Conservation (phyloP, 1,140 invertebrate genomes). For the Pentalonia nigronervosa region DNA sequence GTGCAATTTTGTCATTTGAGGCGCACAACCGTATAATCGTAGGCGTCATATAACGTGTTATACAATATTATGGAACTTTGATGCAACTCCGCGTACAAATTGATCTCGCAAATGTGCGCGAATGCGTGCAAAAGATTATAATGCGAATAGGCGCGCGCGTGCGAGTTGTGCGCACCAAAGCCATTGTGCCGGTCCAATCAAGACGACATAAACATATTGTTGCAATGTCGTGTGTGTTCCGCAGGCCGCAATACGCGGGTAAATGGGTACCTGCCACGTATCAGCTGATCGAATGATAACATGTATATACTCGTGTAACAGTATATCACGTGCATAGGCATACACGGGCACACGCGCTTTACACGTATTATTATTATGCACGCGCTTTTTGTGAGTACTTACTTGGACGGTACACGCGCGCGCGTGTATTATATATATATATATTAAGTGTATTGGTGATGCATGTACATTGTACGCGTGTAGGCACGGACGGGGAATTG, state of each 20-base stretch:
- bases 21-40: not conserved
- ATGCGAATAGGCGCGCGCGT: not conserved
- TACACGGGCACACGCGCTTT: not conserved
- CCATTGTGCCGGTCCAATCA: constrained; percentile 31
- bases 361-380: not conserved
- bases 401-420: not conserved
- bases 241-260: not conserved
- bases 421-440: not conserved
- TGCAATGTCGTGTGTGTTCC: constrained; percentile 30
- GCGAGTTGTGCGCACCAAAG: not conserved
- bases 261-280: not conserved
- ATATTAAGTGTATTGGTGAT: not conserved
- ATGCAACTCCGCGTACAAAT: not conserved
- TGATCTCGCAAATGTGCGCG: not conserved
- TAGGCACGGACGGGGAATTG: not conserved
- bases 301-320: not conserved
- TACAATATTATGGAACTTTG: not conserved
- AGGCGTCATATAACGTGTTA: not conserved
- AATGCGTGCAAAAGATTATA: not conserved
- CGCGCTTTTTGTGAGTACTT: not conserved
- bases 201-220: constrained; percentile 39
- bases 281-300: constrained; percentile 16
- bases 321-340: not conserved
- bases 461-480: not conserved
- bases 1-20: not conserved